Percentiles rank a stretch among this genome's conserved stretches.
These are phyloP conservation scores for Leptinotarsa undecemlineata DNA, from an alignment of 1,140 invertebrate genomes.

Conservation along the genomic window DNA sequence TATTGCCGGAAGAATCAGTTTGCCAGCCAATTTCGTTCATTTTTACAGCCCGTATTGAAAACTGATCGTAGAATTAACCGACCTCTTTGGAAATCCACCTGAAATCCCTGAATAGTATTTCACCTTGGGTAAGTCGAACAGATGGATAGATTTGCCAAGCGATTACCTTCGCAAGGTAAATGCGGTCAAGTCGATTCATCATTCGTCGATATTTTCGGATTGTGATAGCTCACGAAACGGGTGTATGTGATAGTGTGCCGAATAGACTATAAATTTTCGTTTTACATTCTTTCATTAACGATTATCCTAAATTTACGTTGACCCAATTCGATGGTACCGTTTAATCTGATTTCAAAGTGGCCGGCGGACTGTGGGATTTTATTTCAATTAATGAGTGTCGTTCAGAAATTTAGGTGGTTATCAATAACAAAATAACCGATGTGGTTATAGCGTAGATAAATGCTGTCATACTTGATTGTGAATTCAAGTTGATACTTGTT, in stretches of 20 bases:
- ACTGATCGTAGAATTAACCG: too few relatives aligned
- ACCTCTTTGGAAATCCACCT: neutral
- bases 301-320: neutral
- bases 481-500: too few relatives aligned
- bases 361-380: neutral
- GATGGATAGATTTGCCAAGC: neutral
- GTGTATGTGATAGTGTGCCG: neutral
- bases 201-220: constrained; percentile 2
- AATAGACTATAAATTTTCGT: neutral
- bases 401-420: too few relatives aligned
- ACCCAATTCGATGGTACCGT: neutral
- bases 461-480: too few relatives aligned
- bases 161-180: neutral
- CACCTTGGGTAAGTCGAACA: neutral
- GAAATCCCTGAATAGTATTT: neutral
- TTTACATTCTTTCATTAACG: constrained; percentile 1
- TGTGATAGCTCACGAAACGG: neutral
- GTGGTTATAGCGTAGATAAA: too few relatives aligned
- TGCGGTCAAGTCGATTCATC: neutral
- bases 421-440: too few relatives aligned
- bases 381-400: neutral
- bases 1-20: too few relatives aligned
- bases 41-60: too few relatives aligned
- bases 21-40: too few relatives aligned
- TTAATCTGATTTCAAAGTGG: neutral